A percentile compares a stretch with the other conserved stretches of the same genome.
phyloP scores from a whole-genome alignment of 2,888 invertebrate species.

The Caprella mutica region DNA sequence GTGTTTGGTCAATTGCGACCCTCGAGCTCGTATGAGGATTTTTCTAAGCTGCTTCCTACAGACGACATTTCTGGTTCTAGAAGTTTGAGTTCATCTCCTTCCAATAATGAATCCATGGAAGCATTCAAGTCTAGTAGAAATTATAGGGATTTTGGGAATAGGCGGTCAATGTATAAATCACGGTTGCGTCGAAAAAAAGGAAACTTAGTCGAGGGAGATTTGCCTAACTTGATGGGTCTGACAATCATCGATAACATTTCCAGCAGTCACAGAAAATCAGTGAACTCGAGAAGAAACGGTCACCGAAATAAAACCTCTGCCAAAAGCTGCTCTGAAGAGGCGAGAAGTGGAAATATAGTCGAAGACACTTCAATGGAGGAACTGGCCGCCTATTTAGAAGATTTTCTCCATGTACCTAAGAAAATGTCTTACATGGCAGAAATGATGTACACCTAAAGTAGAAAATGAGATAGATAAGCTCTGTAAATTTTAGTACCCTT shows the following conservation, averaged over 20 bases:
- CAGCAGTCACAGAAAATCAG: not conserved
- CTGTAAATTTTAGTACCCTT: no score
- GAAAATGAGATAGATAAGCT: no score
- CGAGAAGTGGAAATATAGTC: constrained; percentile 20
- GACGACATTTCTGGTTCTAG: no score
- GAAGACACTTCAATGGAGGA: constrained; percentile 42
- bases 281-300: not conserved
- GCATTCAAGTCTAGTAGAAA: constrained; percentile 21
- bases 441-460: constrained; percentile 45
- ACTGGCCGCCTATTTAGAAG: constrained; percentile 43
- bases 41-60: no score
- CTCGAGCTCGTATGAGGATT: no score
- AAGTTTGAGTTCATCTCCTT: constrained; percentile 16
- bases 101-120: constrained; percentile 17
- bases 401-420: constrained; percentile 43
- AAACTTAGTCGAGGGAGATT: constrained; percentile 15
- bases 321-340: constrained; percentile 31
- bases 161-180: constrained; percentile 18
- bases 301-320: not conserved
- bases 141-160: no score
- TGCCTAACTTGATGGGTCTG: constrained; percentile 23
- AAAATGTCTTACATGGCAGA: constrained; percentile 46
- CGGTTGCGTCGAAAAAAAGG: constrained; percentile 11
- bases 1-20: no score
- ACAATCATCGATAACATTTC: not conserved